Evolutionary conservation across 1,140 invertebrate species (phyloP).

Genomic region (Hyles vespertilio): DNA sequence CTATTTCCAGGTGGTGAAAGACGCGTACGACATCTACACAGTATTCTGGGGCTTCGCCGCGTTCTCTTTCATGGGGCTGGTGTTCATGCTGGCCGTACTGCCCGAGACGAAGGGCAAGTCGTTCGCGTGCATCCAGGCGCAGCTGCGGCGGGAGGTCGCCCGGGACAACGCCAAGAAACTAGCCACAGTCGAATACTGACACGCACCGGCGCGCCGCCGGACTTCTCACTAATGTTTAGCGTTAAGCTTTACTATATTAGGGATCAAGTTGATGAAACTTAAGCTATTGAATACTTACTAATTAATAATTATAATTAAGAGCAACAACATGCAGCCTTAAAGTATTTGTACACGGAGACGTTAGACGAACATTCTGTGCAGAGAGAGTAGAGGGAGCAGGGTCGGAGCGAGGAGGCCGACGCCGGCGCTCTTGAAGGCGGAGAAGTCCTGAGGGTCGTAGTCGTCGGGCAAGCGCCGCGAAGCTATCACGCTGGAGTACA

Average conservation of each 20-base stretch:
- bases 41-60: constrained; percentile 85
- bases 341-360: constrained; percentile 30
- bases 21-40: constrained; percentile 79
- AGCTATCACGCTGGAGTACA: constrained; percentile 68
- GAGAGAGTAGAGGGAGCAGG: constrained; percentile 39
- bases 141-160: constrained; percentile 55
- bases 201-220: constrained; percentile 9
- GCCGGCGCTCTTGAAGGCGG: constrained; percentile 49
- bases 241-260: constrained; percentile 49
- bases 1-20: constrained; percentile 73
- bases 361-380: constrained; percentile 50
- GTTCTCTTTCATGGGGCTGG: constrained; percentile 78
- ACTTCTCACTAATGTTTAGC: constrained; percentile 37
- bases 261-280: constrained; percentile 65
- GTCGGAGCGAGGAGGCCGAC: constrained; percentile 37
- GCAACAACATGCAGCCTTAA: constrained; percentile 48
- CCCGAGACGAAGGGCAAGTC: constrained; percentile 91
- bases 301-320: constrained; percentile 52
- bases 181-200: constrained; percentile 66
- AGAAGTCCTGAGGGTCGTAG: constrained; percentile 68
- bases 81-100: constrained; percentile 80
- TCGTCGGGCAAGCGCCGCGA: constrained; percentile 51
- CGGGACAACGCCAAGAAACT: constrained; percentile 65
- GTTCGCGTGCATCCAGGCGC: constrained; percentile 74
- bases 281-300: constrained; percentile 37